phyloP scores from a whole-genome alignment of 2,888 invertebrate genomes.

The Stenolophus ochropezus region DNA sequence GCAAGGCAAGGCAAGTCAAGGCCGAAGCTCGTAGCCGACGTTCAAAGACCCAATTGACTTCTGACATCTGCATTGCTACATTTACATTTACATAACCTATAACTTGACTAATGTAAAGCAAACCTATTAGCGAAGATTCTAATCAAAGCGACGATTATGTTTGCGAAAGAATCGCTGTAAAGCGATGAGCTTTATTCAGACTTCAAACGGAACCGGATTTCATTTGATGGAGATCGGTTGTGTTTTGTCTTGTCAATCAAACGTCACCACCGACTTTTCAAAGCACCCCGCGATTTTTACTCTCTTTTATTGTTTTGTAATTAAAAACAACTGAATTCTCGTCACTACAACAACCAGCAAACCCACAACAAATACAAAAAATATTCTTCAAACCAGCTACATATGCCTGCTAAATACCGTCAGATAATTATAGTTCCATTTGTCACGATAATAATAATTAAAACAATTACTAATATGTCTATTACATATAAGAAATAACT shows the following conservation, averaged over 20 bases:
- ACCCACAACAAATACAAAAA: too few relatives aligned
- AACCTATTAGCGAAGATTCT: background rate
- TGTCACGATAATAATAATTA: too few relatives aligned
- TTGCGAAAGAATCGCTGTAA: conserved; percentile 4
- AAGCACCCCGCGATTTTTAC: background rate
- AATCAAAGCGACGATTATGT: conserved; percentile 40
- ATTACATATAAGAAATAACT: too few relatives aligned
- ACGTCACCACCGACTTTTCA: too few relatives aligned
- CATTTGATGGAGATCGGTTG: background rate
- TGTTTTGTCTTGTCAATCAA: background rate
- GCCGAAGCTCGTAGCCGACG: background rate
- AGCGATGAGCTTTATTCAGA: background rate
- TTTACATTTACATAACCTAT: conserved; percentile 33
- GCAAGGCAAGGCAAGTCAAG: conserved; percentile 1
- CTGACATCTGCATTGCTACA: conserved; percentile 12
- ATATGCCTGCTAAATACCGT: too few relatives aligned
- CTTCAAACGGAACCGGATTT: background rate
- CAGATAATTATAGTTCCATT: too few relatives aligned
- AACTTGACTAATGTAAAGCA: conserved; percentile 11
- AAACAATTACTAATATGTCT: too few relatives aligned
- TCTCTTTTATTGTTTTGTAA: background rate
- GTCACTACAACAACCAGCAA: too few relatives aligned
- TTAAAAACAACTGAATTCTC: background rate
- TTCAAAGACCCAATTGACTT: conserved; percentile 14
- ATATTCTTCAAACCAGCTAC: too few relatives aligned